phyloP scores from a whole-genome alignment of 2,113 vertebrate genomes.

The Cariama cristata region DNA sequence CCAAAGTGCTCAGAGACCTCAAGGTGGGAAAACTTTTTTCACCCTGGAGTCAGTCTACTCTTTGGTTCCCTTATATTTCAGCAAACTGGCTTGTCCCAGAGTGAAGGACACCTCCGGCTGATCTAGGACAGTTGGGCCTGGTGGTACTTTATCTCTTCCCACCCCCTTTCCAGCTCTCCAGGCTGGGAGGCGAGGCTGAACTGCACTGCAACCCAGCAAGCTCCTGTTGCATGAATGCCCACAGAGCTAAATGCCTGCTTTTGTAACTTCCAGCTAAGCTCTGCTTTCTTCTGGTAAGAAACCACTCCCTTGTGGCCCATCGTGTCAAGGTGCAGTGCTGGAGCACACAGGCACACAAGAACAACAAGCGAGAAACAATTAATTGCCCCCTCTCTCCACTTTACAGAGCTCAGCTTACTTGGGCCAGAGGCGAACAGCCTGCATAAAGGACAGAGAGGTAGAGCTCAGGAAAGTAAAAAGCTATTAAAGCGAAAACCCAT shows the following conservation, averaged over 20 bases:
- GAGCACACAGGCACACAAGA: neutral
- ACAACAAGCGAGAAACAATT: neutral
- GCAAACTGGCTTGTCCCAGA: neutral
- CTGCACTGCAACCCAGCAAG: neutral
- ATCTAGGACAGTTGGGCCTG: neutral
- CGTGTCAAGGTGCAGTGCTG: neutral
- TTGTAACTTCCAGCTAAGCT: neutral
- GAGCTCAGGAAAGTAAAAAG: slow-evolving; percentile 23
- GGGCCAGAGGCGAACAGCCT: neutral
- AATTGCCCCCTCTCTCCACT: neutral
- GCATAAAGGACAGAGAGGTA: neutral
- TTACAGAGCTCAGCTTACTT: neutral
- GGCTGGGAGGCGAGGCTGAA: neutral
- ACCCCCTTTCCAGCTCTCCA: neutral
- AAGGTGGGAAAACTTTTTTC: neutral
- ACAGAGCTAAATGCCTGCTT: neutral
- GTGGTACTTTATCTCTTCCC: neutral
- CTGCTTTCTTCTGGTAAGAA: neutral
- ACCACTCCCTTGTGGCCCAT: neutral
- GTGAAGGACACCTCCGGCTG: neutral
- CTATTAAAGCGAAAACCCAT: slow-evolving; percentile 44
- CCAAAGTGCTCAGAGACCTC: neutral
- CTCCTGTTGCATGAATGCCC: neutral
- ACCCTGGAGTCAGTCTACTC: neutral
- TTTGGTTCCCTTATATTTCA: neutral